phyloP scores from a whole-genome alignment of 2,113 vertebrate genomes.

The Nematolebias whitei region DNA sequence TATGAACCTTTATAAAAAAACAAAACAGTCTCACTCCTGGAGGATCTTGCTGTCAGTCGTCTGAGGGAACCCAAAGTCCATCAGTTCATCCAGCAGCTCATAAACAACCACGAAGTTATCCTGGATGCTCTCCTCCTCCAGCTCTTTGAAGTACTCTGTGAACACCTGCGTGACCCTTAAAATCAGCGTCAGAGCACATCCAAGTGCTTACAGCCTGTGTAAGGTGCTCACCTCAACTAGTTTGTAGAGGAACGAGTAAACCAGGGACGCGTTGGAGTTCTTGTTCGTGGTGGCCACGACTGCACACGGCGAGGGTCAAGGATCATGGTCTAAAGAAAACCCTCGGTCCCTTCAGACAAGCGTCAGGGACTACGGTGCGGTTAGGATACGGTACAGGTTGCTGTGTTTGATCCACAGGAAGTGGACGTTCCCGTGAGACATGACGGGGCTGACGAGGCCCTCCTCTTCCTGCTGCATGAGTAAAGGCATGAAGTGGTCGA shows the following conservation, averaged over 20 bases:
- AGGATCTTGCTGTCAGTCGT: conserved; percentile 96
- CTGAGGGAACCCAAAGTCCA: conserved; percentile 97
- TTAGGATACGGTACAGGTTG: conserved; percentile 96
- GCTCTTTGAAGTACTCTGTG: conserved; percentile 94
- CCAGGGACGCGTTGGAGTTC: conserved; percentile 90
- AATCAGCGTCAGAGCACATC: no score
- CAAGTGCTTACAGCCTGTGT: no score
- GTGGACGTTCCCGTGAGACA: conserved; percentile 84
- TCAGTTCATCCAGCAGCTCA: conserved; percentile 93
- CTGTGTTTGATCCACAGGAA: conserved; percentile 96
- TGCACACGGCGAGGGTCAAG: conserved; percentile 78
- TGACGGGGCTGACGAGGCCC: conserved; percentile 82
- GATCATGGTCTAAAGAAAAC: conserved; percentile 8
- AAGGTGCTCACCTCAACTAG: conserved; percentile 87
- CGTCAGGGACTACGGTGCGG: no score
- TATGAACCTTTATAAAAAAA: not conserved
- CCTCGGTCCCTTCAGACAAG: no score
- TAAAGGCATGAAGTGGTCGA: conserved; percentile 90
- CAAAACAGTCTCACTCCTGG: conserved; percentile 85
- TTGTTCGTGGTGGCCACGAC: conserved; percentile 92
- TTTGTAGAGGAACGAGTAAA: conserved; percentile 94
- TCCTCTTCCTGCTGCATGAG: conserved; percentile 91
- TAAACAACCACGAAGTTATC: conserved; percentile 96
- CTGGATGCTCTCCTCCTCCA: conserved; percentile 95
- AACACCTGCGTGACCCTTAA: conserved; percentile 85